phyloP scores from a whole-genome alignment of 2,797 vertebrate species.

The Propithecus deckenii region DNA sequence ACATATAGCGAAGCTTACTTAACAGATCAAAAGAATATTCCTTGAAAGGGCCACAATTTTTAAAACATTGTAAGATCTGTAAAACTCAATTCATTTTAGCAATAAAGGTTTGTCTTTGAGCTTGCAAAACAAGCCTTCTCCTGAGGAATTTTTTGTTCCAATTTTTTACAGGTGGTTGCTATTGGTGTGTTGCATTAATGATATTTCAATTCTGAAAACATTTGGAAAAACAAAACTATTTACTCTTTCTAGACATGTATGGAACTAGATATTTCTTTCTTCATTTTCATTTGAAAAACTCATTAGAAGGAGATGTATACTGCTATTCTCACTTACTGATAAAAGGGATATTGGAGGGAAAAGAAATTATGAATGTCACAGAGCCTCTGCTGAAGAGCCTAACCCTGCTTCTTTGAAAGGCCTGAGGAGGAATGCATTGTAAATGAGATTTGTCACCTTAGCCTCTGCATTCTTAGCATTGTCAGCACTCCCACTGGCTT shows the following conservation, averaged over 20 bases:
- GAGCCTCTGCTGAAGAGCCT: not conserved
- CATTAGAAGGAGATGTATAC: not conserved
- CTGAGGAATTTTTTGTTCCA: not conserved
- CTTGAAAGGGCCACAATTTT: not conserved
- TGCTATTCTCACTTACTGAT: constrained; percentile 33
- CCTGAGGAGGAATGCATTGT: not conserved
- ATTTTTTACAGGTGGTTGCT: not conserved
- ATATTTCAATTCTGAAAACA: not conserved
- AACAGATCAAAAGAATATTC: not conserved
- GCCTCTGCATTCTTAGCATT: not conserved
- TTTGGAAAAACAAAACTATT: not conserved
- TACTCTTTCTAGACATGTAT: not conserved
- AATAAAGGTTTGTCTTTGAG: not conserved
- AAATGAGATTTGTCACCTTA: constrained; percentile 14
- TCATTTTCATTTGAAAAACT: constrained; percentile 50
- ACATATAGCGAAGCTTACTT: not conserved
- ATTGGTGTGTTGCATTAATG: not conserved
- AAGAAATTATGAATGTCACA: not conserved
- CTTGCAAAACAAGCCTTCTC: not conserved
- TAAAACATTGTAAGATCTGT: not conserved
- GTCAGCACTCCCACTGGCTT: not conserved
- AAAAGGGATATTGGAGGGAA: not conserved
- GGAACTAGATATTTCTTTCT: not conserved
- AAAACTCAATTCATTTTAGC: constrained; percentile 9
- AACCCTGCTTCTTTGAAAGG: not conserved